Conservation (phyloP, 2,797 vertebrate species). For the Danio choprae region DNA sequence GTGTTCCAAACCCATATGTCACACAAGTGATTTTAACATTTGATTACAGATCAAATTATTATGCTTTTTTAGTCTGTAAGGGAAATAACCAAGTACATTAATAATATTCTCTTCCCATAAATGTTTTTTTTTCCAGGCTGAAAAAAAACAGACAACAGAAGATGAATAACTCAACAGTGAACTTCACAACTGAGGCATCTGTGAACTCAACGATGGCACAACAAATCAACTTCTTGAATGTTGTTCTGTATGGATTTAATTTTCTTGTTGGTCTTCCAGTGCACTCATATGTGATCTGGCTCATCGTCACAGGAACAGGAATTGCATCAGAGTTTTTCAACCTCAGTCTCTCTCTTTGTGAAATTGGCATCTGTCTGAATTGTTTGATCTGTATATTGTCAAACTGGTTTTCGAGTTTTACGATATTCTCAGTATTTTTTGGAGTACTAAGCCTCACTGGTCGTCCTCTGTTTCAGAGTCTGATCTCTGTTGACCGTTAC, state of each 20-base stretch:
- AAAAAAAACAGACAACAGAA: background rate
- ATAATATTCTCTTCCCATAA: too few species aligned
- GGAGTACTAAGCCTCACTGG: background rate
- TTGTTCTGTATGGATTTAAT: constrained; percentile 3
- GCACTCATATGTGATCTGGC: constrained; percentile 40
- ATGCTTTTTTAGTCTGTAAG: too few species aligned
- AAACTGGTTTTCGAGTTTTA: too few species aligned
- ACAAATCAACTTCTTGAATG: background rate
- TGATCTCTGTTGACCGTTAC: constrained; percentile 54
- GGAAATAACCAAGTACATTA: too few species aligned
- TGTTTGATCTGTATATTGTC: background rate
- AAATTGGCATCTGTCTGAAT: constrained; percentile 28
- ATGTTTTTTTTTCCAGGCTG: background rate
- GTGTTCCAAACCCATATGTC: too few species aligned
- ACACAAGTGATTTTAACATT: too few species aligned
- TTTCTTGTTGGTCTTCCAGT: constrained; percentile 31
- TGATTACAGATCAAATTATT: too few species aligned
- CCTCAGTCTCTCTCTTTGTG: constrained; percentile 36
- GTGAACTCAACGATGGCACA: background rate
- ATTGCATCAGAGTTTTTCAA: constrained; percentile 38
- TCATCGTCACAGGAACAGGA: constrained; percentile 10
- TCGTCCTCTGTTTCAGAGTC: constrained; percentile 50
- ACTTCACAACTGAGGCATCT: constrained; percentile 15
- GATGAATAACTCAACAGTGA: constrained; percentile 15
- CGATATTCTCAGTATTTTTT: background rate